These are phyloP conservation scores for Bugulina stolonifera DNA, from an alignment of 2,888 invertebrate species.

Conservation along the genomic window DNA sequence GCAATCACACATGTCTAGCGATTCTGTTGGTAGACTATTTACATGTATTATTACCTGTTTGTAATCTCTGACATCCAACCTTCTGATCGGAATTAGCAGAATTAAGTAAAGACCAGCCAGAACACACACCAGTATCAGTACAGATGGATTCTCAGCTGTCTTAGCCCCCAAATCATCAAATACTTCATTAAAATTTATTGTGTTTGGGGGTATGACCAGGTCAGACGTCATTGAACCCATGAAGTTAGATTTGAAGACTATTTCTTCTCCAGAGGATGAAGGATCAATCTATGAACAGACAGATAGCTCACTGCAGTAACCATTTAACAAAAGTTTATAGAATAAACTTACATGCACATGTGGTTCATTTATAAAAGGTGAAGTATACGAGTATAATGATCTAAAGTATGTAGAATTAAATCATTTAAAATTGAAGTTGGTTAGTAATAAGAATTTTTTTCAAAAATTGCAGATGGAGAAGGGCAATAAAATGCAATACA, in stretches of 20 bases:
- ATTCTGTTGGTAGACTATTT: background rate
- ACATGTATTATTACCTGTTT: background rate
- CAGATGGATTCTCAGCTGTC: constrained; percentile 9
- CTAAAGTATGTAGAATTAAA: too few relatives aligned
- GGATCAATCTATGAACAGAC: constrained; percentile 24
- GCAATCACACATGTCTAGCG: too few relatives aligned
- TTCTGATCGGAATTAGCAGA: constrained; percentile 10
- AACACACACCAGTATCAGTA: constrained; percentile 7
- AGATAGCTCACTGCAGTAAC: too few relatives aligned
- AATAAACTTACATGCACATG: too few relatives aligned
- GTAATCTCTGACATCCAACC: constrained; percentile 14
- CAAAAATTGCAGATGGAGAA: too few relatives aligned
- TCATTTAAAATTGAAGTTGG: too few relatives aligned
- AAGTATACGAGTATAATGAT: too few relatives aligned
- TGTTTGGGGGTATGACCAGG: constrained; percentile 3
- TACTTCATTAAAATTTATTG: constrained; percentile 13
- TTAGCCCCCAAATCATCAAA: constrained; percentile 18
- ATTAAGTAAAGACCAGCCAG: constrained; percentile 9
- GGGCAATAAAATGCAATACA: too few relatives aligned
- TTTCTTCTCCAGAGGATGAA: background rate
- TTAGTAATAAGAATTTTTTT: too few relatives aligned
- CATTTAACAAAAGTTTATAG: too few relatives aligned
- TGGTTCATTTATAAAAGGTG: too few relatives aligned
- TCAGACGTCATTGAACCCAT: constrained; percentile 23
- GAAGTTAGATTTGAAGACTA: constrained; percentile 22